Evolutionary conservation across 53 echinoderm and acorn worm genomes (phyloP), one percentile per base, ranked within the genome.

Genomic region (Temnopleurus reevesii): DNA sequence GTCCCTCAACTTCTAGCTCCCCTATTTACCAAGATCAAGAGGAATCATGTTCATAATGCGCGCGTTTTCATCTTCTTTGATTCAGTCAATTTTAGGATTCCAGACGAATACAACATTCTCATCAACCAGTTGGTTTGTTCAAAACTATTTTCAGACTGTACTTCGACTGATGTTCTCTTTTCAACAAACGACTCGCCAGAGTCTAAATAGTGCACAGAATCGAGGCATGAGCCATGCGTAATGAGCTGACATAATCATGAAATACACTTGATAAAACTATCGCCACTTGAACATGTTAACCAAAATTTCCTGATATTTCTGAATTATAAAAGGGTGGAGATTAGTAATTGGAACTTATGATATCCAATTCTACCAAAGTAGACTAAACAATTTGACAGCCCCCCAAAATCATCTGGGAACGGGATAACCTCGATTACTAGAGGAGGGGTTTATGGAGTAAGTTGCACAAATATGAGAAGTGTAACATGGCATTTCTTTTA

Each of bases 161-260:
- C 9, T 2, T 8, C 10, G 23, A 17, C 23, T 19, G 7, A 71
- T n/a, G 1, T 9, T 1, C 8, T 19, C 4, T 43, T 56, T 71
- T 71, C 27, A 41, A 71, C 9, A 71, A 41, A 31, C 10, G 41
- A n/a, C 71, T 71, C 1, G 71, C 8, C 7, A 5, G 41, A 71
- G 71, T 41, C 71, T 71, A 71, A 63, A 29, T 26, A 21, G 41
- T 71, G 41, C 21, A n/a, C 71, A 71, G 71, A 41, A 43, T 71
- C 71, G 21, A 71, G 43, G 71, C 71, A 71, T 71, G 71, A 71
- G 71, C 36, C 71, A 71, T 63, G 63, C 34, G 63, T 31, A 63
- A 63, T 34, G 63, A 71, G 71, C 43, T 71, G 71, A 71, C 71
- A 71, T 71, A 71, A 41, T 71, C 71, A 71, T 71, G 71, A 71